These are phyloP conservation scores for Apteryx owenii DNA, from an alignment of 2,113 vertebrate genomes.

Conservation along the genomic window DNA sequence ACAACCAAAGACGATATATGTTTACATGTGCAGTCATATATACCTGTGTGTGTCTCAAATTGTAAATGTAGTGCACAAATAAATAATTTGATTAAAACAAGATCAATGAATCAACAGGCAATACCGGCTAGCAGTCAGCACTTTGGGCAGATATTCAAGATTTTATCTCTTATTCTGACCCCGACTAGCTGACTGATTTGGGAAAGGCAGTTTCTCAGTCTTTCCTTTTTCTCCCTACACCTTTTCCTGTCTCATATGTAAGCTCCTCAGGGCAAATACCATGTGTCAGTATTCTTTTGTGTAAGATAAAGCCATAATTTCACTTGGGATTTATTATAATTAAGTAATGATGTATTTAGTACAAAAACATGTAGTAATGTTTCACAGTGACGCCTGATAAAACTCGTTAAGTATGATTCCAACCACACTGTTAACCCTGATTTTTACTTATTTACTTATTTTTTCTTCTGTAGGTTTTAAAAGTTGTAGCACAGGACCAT, in stretches of 20 bases:
- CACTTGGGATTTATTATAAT: neutral
- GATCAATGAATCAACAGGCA: neutral
- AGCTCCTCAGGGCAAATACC: neutral
- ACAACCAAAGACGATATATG: neutral
- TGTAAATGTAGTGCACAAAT: neutral
- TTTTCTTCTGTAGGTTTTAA: neutral
- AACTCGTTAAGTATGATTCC: neutral
- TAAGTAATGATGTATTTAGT: neutral
- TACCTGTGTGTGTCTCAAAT: neutral
- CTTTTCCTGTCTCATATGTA: neutral
- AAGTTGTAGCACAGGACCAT: neutral
- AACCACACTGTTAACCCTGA: neutral
- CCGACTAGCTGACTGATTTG: neutral
- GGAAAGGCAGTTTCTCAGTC: neutral
- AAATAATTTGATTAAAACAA: neutral
- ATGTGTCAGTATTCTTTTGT: neutral
- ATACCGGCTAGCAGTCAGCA: neutral
- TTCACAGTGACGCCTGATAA: neutral
- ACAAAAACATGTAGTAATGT: neutral
- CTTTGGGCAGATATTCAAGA: neutral
- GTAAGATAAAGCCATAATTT: neutral
- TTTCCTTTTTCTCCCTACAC: neutral
- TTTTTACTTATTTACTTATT: neutral
- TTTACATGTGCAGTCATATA: neutral
- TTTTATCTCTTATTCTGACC: neutral